These are phyloP conservation scores for Phortica variegata DNA, from an alignment of 1,140 invertebrate genomes.

Conservation along the genomic window DNA sequence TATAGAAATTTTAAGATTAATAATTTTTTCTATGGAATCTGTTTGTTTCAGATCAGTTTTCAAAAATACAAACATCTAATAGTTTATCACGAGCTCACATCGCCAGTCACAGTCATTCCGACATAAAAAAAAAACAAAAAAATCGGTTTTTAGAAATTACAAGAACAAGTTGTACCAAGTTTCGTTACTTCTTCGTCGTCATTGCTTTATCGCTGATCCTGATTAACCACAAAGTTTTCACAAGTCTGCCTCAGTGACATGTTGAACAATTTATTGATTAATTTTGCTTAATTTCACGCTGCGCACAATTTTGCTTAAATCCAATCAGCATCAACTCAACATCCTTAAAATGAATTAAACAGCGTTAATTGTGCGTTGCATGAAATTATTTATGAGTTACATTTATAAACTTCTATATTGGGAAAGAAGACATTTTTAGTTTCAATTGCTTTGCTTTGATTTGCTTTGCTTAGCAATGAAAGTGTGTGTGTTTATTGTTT, in stretches of 20 bases:
- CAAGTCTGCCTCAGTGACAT: slow-evolving; percentile 1
- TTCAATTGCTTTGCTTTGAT: slow-evolving; percentile 2
- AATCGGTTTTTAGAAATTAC: slow-evolving; percentile 47
- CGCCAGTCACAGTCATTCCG: slow-evolving; percentile 35
- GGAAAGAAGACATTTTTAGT: too few relatives aligned
- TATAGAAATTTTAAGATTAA: background rate
- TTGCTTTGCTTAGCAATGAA: slow-evolving; percentile 5
- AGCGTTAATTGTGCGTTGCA: slow-evolving; percentile 22
- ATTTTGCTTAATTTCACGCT: slow-evolving; percentile 23
- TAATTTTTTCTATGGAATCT: too few relatives aligned
- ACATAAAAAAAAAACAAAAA: slow-evolving; percentile 24
- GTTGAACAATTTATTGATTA: slow-evolving; percentile 15
- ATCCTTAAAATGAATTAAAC: too few relatives aligned
- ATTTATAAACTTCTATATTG: too few relatives aligned
- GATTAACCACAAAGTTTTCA: too few relatives aligned
- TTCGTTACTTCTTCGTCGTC: too few relatives aligned
- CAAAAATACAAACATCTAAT: slow-evolving; percentile 1
- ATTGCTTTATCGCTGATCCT: too few relatives aligned
- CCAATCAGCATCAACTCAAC: slow-evolving; percentile 24
- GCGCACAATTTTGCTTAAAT: slow-evolving; percentile 17
- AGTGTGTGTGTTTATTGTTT: slow-evolving; percentile 7
- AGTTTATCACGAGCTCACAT: background rate
- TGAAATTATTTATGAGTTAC: too few relatives aligned
- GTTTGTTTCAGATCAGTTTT: too few relatives aligned
- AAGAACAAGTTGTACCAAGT: slow-evolving; percentile 28